Base-by-base conservation (phyloP, 2,113 vertebrate genomes). In the Sebastes schlegelii region DNA sequence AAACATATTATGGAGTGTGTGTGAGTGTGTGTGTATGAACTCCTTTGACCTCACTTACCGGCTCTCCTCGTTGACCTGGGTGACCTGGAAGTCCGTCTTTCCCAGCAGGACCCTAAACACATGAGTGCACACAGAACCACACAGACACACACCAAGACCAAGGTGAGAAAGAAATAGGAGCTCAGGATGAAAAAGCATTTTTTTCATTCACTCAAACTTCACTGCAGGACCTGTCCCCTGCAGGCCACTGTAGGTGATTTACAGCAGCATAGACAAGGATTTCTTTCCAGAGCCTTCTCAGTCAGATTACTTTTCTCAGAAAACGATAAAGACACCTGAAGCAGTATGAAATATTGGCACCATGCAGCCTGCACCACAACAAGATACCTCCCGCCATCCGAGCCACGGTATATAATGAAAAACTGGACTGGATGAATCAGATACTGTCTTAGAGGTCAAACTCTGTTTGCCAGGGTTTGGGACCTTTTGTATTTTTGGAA, bases 41-140 rank as follows among this genome's bases (percentile, higher is more conserved):
- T 66, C 14, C 26, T 64, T 6, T 69, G 43, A 65, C 12, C 2
- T 57, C 14, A 96, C 97, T 98, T 84, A 99, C 98, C 0, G 98
- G 96, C 94, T 99, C 98, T 87, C 97, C 98, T 96, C 98, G 95
- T 94, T 99, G 98, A 63, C 98, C 98, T 4, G 98, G 98, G 88
- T 99, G 98, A 84, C 98, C 98, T 0, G 98, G 98, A 80, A 99
- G 95, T 77, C 98, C 98, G 4, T 99, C 98, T 90, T 99, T 99
- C 65, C 98, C 98, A 17, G 94, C 95, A 58, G 97, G 96, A 34
- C 98, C 98, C 98, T 99, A 86, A 19, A 79, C 17, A 69, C 4
- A 43, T 11, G 8, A 8, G 6, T 2, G 2, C 63, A 70, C 23
- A 74, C 34, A 71, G 7, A 70, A 16, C 40, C 62, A 70, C 60